Base-by-base conservation (phyloP, 1,140 invertebrate species). In the Atta texana region DNA sequence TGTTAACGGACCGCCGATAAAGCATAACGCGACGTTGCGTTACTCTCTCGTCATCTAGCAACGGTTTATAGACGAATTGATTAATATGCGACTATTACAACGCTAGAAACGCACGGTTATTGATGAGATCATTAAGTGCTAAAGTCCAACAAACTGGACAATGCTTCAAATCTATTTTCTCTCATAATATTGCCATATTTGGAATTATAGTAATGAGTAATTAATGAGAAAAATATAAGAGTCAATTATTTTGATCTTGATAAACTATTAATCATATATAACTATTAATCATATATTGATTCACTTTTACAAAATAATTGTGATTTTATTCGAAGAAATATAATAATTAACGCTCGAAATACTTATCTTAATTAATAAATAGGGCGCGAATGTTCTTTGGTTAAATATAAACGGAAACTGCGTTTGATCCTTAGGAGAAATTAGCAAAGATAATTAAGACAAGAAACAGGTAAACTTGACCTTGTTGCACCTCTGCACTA, bases 1-100 rank as follows among this genome's bases (percentile, higher is more conserved):
- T 61, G 69, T 84, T 84, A 84, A 75, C 80, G 39, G 69, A 49
- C n/a, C 69, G 69, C 69, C 57, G 69, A 84, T 84, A 84, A 84
- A 84, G 69, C 80, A 61, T 84, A 84, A 84, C 69, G 55, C 69
- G 69, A 75, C 57, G 39, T 72, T 61, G 69, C 80, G 68, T 61
- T 51, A 74, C 14, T 82, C 24, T 82, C 69, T 81, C 69, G 39
- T 82, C 68, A 49, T 74, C 53, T 51, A 31, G 69, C 44, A 16
- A 84, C 55, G 55, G 31, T 82, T 72, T 74, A 49, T 31, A 82
- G 80, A 44, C 68, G 55, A 84, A 75, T 84, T 57, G 69, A 84
- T 84, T 63, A 82, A 82, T 74, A 21, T 24, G 24, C 77, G 77
- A 69, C 69, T 18, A 39, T 63, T 74, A 74, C 59, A 61, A 75